phyloP scores from a whole-genome alignment of 2,797 vertebrate species.

The Podarcis lilfordi region DNA sequence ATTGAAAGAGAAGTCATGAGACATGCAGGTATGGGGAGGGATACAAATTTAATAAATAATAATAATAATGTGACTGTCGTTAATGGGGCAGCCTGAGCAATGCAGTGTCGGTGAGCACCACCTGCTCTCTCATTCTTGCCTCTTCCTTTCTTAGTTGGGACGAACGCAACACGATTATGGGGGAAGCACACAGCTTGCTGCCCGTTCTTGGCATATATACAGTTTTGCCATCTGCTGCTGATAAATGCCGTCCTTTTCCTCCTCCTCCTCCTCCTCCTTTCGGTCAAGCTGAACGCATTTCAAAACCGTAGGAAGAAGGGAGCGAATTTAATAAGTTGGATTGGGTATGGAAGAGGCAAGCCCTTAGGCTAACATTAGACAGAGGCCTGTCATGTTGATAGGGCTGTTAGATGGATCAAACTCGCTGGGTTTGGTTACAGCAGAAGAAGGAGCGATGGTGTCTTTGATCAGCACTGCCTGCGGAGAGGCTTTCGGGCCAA shows the following conservation, averaged over 20 bases:
- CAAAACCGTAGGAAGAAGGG: not conserved
- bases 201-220: not conserved
- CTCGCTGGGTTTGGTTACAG: not conserved
- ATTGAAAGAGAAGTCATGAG: too few species aligned
- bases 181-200: not conserved
- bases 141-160: not conserved
- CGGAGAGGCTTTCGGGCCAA: slow-evolving; percentile 2
- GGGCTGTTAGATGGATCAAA: slow-evolving; percentile 20
- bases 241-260: not conserved
- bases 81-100: not conserved
- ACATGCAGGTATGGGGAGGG: not conserved
- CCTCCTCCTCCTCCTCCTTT: not conserved
- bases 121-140: not conserved
- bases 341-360: not conserved
- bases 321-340: not conserved
- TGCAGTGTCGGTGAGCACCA: not conserved
- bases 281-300: not conserved
- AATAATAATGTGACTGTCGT: not conserved
- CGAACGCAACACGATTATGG: not conserved
- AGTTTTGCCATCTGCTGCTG: not conserved
- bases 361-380: not conserved
- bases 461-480: slow-evolving; percentile 30
- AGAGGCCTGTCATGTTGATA: not conserved
- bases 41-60: not conserved
- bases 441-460: not conserved